Evolutionary conservation across 1,140 invertebrate genomes (phyloP).

Genomic region (Spodoptera frugiperda): DNA sequence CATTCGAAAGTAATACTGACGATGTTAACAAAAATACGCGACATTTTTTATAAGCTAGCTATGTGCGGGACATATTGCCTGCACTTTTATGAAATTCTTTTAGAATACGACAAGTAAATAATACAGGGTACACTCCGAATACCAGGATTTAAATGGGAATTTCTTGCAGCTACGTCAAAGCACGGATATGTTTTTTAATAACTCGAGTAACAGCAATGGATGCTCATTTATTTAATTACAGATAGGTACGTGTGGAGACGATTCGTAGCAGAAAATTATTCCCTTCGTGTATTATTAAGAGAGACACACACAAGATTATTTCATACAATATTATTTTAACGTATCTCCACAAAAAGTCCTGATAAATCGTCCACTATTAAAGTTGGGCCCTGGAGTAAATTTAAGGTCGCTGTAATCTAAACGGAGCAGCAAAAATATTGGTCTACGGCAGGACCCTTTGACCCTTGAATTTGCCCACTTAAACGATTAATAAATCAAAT

Average conservation of each 20-base stretch:
- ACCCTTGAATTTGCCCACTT: slow-evolving; percentile 32
- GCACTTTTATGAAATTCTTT: slow-evolving; percentile 13
- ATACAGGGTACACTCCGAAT: no score
- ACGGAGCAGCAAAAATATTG: slow-evolving; percentile 34
- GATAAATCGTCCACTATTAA: slow-evolving; percentile 21
- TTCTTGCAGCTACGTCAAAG: no score
- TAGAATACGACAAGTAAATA: slow-evolving; percentile 2
- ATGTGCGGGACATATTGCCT: neutral
- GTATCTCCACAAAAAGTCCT: slow-evolving; percentile 1
- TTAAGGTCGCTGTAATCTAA: slow-evolving; percentile 35
- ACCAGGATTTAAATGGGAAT: no score
- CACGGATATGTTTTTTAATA: no score
- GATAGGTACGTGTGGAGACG: no score
- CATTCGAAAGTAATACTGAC: slow-evolving; percentile 23
- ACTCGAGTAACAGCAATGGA: no score
- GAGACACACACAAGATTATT: neutral
- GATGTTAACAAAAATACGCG: slow-evolving; percentile 1
- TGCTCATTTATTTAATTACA: no score
- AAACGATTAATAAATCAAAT: slow-evolving; percentile 45
- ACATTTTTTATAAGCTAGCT: slow-evolving; percentile 21
- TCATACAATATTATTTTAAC: neutral
- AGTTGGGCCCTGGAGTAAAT: slow-evolving; percentile 17
- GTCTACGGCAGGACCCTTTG: neutral
- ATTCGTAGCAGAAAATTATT: no score
- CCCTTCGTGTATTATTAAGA: neutral